Base-by-base conservation (phyloP, 2,113 vertebrate species). In the Cyrtonyx montezumae region DNA sequence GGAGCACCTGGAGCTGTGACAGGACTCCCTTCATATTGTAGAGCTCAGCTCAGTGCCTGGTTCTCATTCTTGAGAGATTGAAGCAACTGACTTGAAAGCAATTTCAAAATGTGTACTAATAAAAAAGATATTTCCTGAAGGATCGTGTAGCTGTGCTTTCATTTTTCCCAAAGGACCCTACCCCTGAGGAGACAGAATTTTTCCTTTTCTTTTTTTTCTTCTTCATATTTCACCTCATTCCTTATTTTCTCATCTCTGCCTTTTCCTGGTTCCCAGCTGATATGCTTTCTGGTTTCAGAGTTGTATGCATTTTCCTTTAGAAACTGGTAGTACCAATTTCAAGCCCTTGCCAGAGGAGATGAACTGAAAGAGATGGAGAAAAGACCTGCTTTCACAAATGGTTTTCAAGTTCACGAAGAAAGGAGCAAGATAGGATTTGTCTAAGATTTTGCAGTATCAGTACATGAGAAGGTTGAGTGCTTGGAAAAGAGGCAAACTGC, bases 221-320 rank as follows among this genome's bases (percentile, higher is more conserved):
- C 70, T 74, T 61, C 6, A 70, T n/a, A 8, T 87, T 96, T 91
- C n/a, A 84, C 73, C 58, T 86, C 56, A 49, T 87, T 80, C 56
- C 77, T 78, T 76, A 48, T 58, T 84, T 91, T 91, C 43, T 71
- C 26, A 2, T 66, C 43, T 80, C 23, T 90, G 73, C 43, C 48
- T 76, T 32, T 25, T 82, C n/a, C 45, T 28, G 80, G 37, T 48
- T 88, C n/a, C 63, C 61, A 2, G 0, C 3, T 68, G 65, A 74
- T 69, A 68, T 82, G 30, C 48, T 86, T 93, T 69, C 61, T 9
- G 77, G 48, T 70, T 83, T 90, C 79, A 69, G 30, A 76, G 40
- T 46, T 81, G 51, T 30, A 13, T 34, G 13, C 48, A 42, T 14
- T 79, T 93, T 95, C n/a, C 53, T 93, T 84, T 82, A 48, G 69